A percentile compares a stretch with the other conserved stretches of the same genome.
These are phyloP conservation scores for Urocolius indicus DNA, from an alignment of 2,113 vertebrate genomes.

Conservation along the genomic window DNA sequence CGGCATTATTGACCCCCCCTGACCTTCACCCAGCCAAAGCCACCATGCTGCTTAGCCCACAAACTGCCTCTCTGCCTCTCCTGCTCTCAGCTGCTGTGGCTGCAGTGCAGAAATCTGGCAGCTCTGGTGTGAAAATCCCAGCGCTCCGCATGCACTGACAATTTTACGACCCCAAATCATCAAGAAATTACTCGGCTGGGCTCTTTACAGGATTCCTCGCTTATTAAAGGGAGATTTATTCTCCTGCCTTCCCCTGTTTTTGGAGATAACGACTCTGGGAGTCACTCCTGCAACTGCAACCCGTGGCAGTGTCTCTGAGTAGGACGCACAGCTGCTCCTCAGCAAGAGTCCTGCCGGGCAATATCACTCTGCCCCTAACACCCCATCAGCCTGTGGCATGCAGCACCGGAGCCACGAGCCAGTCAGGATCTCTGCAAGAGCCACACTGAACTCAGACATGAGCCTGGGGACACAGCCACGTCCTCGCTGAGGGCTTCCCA, in stretches of 20 bases:
- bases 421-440: neutral
- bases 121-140: neutral
- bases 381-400: fast-evolving
- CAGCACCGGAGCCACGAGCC: neutral
- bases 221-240: constrained; percentile 20
- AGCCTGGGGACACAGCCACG: neutral
- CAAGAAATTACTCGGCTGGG: constrained; percentile 4
- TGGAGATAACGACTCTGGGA: neutral
- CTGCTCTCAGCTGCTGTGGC: neutral
- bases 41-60: fast-evolving
- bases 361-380: neutral
- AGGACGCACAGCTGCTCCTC: neutral
- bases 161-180: constrained; percentile 31
- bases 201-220: neutral
- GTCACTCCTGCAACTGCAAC: neutral
- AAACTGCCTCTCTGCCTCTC: neutral
- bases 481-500: neutral
- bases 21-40: neutral
- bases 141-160: neutral
- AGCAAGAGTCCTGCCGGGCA: neutral
- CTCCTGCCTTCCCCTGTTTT: neutral
- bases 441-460: fast-evolving
- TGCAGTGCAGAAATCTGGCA: neutral
- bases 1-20: neutral
- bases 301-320: neutral